Evolutionary conservation across 2,797 vertebrate species (phyloP).

Genomic region (Euphonia xanthogaster): DNA sequence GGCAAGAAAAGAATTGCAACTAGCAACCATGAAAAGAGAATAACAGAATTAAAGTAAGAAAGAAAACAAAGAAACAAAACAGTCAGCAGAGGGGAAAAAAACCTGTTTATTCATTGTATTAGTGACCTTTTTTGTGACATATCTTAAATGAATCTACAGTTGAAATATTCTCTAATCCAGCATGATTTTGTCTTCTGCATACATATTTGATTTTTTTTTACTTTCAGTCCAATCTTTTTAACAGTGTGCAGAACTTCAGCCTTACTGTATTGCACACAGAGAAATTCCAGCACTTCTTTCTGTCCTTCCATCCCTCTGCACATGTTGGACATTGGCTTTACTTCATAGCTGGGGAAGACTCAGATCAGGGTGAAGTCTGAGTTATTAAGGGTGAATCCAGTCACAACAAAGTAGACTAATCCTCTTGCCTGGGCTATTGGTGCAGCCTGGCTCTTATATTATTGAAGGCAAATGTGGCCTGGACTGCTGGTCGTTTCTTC

Average conservation of each 20-base stretch:
- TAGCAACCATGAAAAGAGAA: background rate
- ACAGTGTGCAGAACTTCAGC: background rate
- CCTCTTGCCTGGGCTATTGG: background rate
- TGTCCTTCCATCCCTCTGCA: background rate
- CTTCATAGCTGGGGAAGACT: background rate
- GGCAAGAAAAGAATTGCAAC: background rate
- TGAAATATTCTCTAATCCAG: background rate
- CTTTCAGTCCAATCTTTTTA: background rate
- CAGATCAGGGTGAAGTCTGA: background rate
- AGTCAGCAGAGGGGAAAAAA: background rate
- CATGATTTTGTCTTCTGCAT: background rate
- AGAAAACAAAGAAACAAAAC: background rate
- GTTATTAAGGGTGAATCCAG: background rate
- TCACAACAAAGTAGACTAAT: background rate
- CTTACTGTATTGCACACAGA: background rate
- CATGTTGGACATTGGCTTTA: background rate
- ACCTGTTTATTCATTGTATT: background rate
- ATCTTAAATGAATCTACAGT: background rate
- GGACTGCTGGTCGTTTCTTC: background rate
- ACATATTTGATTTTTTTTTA: background rate
- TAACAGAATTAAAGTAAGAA: background rate
- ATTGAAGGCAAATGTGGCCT: background rate
- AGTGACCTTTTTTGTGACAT: background rate
- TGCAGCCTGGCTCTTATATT: background rate
- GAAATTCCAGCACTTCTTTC: background rate